phyloP scores from a whole-genome alignment of 2,113 vertebrate genomes.

The Colaptes auratus region DNA sequence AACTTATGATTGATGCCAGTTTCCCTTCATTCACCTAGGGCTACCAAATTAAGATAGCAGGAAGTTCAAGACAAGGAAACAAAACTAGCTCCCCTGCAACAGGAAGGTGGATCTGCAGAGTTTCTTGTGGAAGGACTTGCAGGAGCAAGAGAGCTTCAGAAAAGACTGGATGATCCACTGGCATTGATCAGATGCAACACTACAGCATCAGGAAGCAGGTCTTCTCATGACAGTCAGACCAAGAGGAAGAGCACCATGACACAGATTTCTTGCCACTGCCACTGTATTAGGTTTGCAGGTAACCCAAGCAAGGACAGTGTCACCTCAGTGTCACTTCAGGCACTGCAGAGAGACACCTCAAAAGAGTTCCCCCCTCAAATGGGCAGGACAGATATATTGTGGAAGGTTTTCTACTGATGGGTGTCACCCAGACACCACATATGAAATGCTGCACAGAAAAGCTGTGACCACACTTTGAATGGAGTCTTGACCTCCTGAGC shows the following conservation, averaged over 20 bases:
- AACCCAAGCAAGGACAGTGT: neutral
- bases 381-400: neutral
- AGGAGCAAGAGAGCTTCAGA: neutral
- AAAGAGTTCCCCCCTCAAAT: neutral
- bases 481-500: neutral
- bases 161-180: neutral
- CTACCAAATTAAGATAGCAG: neutral
- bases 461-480: neutral
- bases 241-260: neutral
- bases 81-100: neutral
- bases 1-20: neutral
- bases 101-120: neutral
- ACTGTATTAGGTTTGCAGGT: neutral
- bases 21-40: neutral
- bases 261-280: neutral
- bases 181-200: neutral
- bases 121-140: neutral
- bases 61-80: neutral
- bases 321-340: neutral
- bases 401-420: neutral
- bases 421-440: neutral
- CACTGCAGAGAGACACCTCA: neutral
- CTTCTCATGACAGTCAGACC: neutral
- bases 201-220: neutral
- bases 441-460: neutral